These are phyloP conservation scores for Varanus komodoensis DNA, from an alignment of 2,113 vertebrate species.

Conservation along the genomic window DNA sequence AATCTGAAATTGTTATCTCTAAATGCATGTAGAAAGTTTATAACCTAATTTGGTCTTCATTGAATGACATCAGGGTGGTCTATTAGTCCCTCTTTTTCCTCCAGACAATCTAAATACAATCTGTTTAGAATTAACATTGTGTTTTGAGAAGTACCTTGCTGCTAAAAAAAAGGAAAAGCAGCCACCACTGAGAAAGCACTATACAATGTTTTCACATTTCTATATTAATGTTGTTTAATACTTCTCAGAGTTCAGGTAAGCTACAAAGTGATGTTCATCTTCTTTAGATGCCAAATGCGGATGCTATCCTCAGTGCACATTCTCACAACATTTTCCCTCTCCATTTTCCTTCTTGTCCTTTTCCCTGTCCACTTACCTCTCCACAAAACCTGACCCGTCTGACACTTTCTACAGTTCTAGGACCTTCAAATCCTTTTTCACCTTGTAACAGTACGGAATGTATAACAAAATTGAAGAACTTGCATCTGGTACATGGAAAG, in stretches of 20 bases:
- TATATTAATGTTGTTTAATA: background rate
- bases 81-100: background rate
- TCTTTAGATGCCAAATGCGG: background rate
- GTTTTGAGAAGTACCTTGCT: slow-evolving; percentile 37
- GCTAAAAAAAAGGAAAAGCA: background rate
- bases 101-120: slow-evolving; percentile 22
- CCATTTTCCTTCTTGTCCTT: background rate
- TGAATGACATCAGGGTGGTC: slow-evolving; percentile 5
- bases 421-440: background rate
- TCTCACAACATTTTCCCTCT: background rate
- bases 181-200: background rate
- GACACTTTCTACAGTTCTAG: background rate
- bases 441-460: background rate
- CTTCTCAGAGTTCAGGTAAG: background rate
- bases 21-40: background rate
- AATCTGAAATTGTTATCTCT: slow-evolving; percentile 19
- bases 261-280: too few species aligned
- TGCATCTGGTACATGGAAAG: background rate
- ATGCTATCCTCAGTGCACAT: background rate
- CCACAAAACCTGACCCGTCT: background rate
- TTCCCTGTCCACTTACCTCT: background rate
- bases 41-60: slow-evolving; percentile 25
- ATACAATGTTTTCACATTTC: background rate
- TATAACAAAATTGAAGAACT: background rate
- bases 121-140: slow-evolving; percentile 5